phyloP scores from a whole-genome alignment of 2,797 vertebrate genomes.

The Hippopotamyrus pictus region DNA sequence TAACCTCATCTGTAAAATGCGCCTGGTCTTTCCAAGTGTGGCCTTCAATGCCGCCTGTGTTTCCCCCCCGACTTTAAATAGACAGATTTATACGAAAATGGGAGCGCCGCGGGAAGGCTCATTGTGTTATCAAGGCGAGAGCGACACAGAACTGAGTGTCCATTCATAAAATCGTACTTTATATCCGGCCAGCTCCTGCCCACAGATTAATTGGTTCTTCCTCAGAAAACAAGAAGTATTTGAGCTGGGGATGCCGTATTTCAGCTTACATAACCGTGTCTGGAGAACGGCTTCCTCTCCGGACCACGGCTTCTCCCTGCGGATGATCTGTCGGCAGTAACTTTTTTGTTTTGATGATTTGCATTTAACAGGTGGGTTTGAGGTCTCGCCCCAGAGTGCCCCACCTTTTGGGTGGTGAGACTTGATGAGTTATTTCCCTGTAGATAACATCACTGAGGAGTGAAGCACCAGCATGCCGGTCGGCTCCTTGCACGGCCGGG shows the following conservation, averaged over 20 bases:
- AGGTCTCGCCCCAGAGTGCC: not conserved
- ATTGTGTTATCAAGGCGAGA: constrained; percentile 54
- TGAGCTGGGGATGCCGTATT: not conserved
- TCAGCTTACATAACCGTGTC: not conserved
- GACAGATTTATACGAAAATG: constrained; percentile 57
- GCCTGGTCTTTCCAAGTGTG: constrained; percentile 50
- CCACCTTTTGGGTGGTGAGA: not conserved
- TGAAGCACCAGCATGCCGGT: not conserved
- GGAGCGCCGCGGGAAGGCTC: constrained; percentile 52
- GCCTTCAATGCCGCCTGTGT: constrained; percentile 62
- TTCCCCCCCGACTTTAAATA: constrained; percentile 60
- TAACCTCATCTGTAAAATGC: constrained; percentile 58
- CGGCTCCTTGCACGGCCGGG: not conserved
- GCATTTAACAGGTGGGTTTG: not conserved
- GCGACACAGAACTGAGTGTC: constrained; percentile 50
- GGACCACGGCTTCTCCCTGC: not conserved
- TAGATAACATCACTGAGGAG: not conserved
- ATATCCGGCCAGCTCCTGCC: constrained; percentile 50
- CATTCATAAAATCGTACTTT: constrained; percentile 61
- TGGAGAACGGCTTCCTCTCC: not conserved
- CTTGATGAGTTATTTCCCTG: not conserved
- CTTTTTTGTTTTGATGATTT: not conserved
- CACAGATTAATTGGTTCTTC: constrained; percentile 47
- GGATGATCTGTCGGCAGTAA: not conserved
- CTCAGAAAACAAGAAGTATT: constrained; percentile 2